Base-by-base conservation (phyloP, 2,113 vertebrate species). In the Dasyprocta punctata region DNA sequence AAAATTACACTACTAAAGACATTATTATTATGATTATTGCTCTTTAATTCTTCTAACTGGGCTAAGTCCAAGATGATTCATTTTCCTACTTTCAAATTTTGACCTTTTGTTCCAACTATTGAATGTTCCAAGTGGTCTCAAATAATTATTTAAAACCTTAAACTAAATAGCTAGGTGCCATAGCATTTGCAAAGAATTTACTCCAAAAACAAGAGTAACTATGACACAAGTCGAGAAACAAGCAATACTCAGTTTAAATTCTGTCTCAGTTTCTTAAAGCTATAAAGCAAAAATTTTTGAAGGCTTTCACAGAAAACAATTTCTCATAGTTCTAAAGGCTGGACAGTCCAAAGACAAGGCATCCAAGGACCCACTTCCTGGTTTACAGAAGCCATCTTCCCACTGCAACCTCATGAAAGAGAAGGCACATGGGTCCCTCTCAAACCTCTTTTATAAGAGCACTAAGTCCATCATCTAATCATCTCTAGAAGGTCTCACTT, bases 41-140 rank as follows among this genome's bases (percentile, higher is more conserved):
- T 94, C 80, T 82, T 95, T 78, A 60, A 78, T 88, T 93, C 52
- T 90, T 92, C 54, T 86, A 33, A 78, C 73, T 86, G 86, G 14
- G 88, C 26, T 85, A 73, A 22, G 86, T 8, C 20, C 54, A 56
- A 11, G n/a, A 90, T 26, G 36, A 36, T 92, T 96, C 90, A 24
- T 94, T 54, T 95, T 90, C 63, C 77, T 88, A 28, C 10, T 94
- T 95, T 63, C 88, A 83, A 88, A 95, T 86, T 92, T 94, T 90
- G 90, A 9, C 49, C 44, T 2, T 71, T 95, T 92, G 52, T 78
- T 80, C 65, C 90, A 90, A 88, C 1, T 36, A 38, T 65, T 87
- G 33, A 2, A 78, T 92, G 19, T 20, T 90, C 73, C 41, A 89
- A 89, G 60, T 78, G 33, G 49, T 24, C 26, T 41, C 52, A 82